Conservation (phyloP, 2,797 vertebrate species). For the Eospalax fontanierii region DNA sequence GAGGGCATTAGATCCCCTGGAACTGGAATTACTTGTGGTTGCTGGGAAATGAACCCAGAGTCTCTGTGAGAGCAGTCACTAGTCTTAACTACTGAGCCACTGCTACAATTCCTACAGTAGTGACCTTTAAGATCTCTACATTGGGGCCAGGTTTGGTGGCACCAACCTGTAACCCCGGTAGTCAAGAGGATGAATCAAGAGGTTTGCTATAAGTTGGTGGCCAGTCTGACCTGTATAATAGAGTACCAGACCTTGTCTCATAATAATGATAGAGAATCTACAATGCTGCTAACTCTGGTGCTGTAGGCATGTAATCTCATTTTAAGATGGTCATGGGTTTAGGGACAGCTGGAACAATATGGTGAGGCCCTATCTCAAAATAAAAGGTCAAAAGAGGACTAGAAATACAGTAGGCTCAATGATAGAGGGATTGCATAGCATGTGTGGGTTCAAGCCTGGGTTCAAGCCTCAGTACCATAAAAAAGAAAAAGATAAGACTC, state of each 20-base stretch:
- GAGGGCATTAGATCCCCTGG: no score
- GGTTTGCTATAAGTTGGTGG: not conserved
- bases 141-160: not conserved
- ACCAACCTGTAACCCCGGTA: not conserved
- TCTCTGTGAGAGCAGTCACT: no score
- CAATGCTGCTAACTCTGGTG: not conserved
- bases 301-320: not conserved
- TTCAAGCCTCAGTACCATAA: not conserved
- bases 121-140: not conserved
- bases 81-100: no score
- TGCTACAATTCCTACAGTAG: no score
- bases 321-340: not conserved
- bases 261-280: not conserved
- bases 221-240: not conserved
- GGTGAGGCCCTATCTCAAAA: not conserved
- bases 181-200: not conserved
- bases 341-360: not conserved
- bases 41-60: no score
- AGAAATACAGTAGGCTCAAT: no score
- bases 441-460: no score
- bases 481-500: not conserved
- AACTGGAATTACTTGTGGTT: no score
- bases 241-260: not conserved
- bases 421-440: no score
- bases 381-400: no score